These are phyloP conservation scores for Eupithecia vulgata DNA, from an alignment of 2,888 invertebrate species.

Conservation along the genomic window DNA sequence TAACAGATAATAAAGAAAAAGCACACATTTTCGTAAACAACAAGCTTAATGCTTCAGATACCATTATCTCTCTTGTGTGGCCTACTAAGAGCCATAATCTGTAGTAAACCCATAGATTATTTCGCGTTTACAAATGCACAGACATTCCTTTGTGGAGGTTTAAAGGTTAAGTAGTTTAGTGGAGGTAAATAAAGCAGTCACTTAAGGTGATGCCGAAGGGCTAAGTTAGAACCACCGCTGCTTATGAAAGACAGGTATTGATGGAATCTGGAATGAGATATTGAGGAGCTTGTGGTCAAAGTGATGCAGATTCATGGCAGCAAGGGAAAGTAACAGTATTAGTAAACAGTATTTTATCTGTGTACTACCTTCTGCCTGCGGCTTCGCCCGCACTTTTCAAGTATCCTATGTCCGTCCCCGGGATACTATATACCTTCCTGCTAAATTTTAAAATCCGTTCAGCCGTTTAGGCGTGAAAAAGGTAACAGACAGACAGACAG, in stretches of 20 bases:
- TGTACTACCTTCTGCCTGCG: no score
- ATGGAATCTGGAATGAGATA: background rate
- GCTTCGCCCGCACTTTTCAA: no score
- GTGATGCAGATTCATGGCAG: background rate
- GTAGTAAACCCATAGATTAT: constrained; percentile 23
- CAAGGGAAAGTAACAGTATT: no score
- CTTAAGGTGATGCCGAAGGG: constrained; percentile 1
- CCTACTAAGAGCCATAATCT: constrained; percentile 47
- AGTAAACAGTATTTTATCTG: background rate
- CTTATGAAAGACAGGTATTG: background rate
- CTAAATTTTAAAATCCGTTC: no score
- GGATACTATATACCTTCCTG: no score
- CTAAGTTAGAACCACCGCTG: background rate
- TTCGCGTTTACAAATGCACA: constrained; percentile 31
- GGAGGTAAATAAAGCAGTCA: constrained; percentile 12
- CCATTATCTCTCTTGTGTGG: constrained; percentile 51
- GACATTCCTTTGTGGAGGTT: constrained; percentile 34
- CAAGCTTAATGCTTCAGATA: constrained; percentile 48
- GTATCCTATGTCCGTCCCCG: no score
- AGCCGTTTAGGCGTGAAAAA: no score
- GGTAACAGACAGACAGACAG: no score
- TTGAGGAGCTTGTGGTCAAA: background rate
- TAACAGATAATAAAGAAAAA: constrained; percentile 1
- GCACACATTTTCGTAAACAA: constrained; percentile 40
- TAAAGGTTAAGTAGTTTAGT: constrained; percentile 32